Percentiles rank a stretch among this genome's conserved stretches.
Conservation (phyloP, 2,113 vertebrate genomes). For the Camelus bactrianus region DNA sequence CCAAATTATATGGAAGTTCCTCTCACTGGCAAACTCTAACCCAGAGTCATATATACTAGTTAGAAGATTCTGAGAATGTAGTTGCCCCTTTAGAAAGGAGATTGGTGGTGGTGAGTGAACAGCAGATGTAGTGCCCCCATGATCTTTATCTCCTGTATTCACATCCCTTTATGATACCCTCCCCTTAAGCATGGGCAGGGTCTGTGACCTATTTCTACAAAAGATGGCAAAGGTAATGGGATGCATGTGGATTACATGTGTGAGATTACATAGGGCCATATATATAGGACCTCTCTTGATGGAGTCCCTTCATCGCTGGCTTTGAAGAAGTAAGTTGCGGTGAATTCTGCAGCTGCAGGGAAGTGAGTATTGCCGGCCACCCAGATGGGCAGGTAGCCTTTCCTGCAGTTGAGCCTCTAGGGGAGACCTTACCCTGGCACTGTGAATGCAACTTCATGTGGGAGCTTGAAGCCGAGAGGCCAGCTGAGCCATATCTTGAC, state of each 20-base stretch:
- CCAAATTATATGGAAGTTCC: neutral
- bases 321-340: neutral
- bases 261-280: neutral
- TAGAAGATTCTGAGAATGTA: neutral
- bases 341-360: neutral
- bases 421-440: neutral
- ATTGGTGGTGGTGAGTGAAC: neutral
- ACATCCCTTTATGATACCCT: neutral
- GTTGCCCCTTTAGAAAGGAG: neutral
- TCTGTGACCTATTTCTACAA: neutral
- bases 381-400: neutral
- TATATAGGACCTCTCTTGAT: neutral
- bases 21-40: neutral
- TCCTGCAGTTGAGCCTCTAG: neutral
- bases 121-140: no score
- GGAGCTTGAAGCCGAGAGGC: neutral
- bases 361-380: neutral
- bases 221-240: neutral
- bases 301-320: neutral
- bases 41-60: neutral
- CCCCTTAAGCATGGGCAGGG: neutral
- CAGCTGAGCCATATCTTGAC: neutral
- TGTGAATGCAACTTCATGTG: neutral
- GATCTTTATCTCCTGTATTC: neutral
- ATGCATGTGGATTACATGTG: neutral